Evolutionary conservation across 1,140 invertebrate genomes (phyloP), one percentile per base, ranked within the genome.

Genomic region (Ganaspis sp.): DNA sequence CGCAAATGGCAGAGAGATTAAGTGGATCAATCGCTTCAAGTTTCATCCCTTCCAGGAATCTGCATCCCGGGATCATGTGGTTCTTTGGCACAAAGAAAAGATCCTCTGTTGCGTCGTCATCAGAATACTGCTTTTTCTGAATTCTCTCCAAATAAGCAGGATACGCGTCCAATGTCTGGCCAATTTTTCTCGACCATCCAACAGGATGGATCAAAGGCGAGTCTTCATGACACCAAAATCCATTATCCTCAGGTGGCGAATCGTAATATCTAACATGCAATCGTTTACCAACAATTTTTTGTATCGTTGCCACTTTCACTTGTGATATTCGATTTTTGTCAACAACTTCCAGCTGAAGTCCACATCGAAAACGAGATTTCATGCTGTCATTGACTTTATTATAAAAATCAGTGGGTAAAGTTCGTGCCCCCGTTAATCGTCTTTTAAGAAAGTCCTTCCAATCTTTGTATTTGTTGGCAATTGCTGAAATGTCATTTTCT

Each of bases 151-250:
- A 88, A 87, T 97, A 98, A 69, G 94, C 94, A 40, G 94, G 91
- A 17, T 96, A 96, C 0, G 97, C 96, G 69, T 96, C 95, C 11
- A 99, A 92, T 53, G 94, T 94, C 86, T 99, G 98, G 89, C 97
- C 93, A 84, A 95, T 89, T 88, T 95, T 88, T 77, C 92, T 93
- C 0, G 98, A 97, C 98, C 98, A 99, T 15, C 98, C 98, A 3
- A 98, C 96, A 4, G 96, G 97, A 92, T 99, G 98, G 77, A 99
- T 97, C 6, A 99, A 92, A 0, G 97, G 96, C 0, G 97, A 98
- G 86, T 97, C 96, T 89, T 98, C 97, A 83, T 99, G 98, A 86
- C 97, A 99, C 98, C 98, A 99, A 90, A 99, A 99, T 8, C 95
- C 97, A 85, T 94, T 93, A 84, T 96, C 95, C 69, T 95, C 94